A percentile compares a stretch with the other conserved stretches of the same genome.
phyloP scores from a whole-genome alignment of 2,797 vertebrate species.

The Mus minutoides region DNA sequence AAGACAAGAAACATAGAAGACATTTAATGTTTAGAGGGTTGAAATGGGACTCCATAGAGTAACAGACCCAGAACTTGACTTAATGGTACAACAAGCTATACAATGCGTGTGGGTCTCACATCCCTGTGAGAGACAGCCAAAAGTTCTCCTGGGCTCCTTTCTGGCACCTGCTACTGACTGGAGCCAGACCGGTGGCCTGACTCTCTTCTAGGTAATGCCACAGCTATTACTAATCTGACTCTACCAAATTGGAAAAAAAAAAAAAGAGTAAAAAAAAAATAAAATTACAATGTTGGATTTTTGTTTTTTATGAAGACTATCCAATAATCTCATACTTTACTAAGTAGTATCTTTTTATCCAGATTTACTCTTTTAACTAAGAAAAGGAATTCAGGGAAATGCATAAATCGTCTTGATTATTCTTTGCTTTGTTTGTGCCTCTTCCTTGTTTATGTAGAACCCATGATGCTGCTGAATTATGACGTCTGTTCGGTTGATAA shows the following conservation, averaged over 20 bases:
- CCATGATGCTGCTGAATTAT: neutral
- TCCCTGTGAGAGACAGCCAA: neutral
- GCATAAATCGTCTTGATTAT: neutral
- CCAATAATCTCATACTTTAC: neutral
- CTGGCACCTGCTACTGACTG: neutral
- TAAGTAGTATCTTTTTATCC: neutral
- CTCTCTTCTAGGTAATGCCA: neutral
- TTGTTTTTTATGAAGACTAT: neutral
- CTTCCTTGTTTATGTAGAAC: neutral
- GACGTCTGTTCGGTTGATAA: neutral
- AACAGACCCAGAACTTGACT: neutral
- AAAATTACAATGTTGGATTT: neutral
- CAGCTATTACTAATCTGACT: neutral
- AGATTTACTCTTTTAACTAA: neutral
- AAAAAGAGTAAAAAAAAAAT: neutral
- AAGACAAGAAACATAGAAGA: neutral
- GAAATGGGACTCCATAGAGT: neutral
- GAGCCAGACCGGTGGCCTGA: neutral
- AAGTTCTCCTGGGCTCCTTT: neutral
- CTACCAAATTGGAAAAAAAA: neutral
- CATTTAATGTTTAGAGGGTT: neutral
- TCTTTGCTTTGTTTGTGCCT: neutral
- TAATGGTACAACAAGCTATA: neutral
- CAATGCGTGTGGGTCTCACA: neutral
- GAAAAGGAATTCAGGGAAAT: neutral